phyloP scores from a whole-genome alignment of 2,797 vertebrate genomes.

The Lepus townsendii region DNA sequence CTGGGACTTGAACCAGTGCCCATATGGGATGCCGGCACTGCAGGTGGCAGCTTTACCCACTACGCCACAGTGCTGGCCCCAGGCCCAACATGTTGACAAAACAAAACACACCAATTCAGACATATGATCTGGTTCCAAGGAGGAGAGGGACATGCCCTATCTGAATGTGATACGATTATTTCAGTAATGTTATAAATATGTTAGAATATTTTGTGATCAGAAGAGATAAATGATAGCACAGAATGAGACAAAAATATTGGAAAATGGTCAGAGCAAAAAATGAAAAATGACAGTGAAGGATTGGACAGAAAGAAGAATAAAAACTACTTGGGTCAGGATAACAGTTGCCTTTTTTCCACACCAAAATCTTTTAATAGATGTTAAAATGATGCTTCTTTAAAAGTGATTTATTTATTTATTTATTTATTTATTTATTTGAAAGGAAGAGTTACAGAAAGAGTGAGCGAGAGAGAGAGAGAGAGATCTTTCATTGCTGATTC shows the following conservation, averaged over 20 bases:
- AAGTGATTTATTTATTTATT: no score
- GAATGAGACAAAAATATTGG: conserved; percentile 59
- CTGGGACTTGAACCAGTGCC: no score
- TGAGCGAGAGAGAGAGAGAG: no score
- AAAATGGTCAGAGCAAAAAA: conserved; percentile 44
- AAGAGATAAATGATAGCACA: conserved; percentile 39
- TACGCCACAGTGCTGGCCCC: no score
- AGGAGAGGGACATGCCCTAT: not conserved
- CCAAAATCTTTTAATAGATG: conserved; percentile 69
- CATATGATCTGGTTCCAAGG: not conserved
- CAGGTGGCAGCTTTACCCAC: no score
- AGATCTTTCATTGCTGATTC: no score
- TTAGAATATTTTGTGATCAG: conserved; percentile 57
- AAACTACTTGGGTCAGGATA: conserved; percentile 62
- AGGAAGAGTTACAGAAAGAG: no score
- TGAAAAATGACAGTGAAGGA: conserved; percentile 13
- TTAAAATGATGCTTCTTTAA: not conserved
- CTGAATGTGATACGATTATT: conserved; percentile 56
- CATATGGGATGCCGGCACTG: no score
- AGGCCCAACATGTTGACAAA: not conserved
- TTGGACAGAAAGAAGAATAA: conserved; percentile 58
- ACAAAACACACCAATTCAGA: not conserved
- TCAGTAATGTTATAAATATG: conserved; percentile 52
- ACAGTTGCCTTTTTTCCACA: conserved; percentile 59
- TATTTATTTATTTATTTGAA: no score